Conservation (phyloP, 1,140 invertebrate species). For the Drosophila cardini region DNA sequence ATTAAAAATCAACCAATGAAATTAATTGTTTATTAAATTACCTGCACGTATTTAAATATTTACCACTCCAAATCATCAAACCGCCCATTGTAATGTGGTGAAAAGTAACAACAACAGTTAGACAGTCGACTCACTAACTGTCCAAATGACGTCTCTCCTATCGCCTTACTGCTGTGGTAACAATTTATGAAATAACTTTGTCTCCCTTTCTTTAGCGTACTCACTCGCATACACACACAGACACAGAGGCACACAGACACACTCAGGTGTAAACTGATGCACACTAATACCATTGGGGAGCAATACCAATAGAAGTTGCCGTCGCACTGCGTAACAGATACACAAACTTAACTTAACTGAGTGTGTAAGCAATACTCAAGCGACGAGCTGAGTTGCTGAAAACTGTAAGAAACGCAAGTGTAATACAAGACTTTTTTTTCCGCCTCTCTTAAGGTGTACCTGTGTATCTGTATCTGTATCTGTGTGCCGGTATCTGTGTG, state of each 20-base stretch:
- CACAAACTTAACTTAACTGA: conserved; percentile 80
- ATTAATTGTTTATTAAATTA: too few relatives aligned
- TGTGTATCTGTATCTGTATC: not conserved
- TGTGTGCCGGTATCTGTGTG: not conserved
- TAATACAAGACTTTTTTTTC: conserved; percentile 34
- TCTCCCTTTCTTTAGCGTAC: conserved; percentile 38
- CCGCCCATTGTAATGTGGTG: conserved; percentile 7
- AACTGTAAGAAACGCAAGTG: conserved; percentile 61
- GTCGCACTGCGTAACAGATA: conserved; percentile 69
- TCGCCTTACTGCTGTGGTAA: conserved; percentile 74
- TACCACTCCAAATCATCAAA: not conserved
- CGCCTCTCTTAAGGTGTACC: not conserved
- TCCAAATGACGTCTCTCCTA: conserved; percentile 37
- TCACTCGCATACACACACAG: conserved; percentile 12
- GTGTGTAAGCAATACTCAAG: conserved; percentile 74
- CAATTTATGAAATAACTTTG: conserved; percentile 81
- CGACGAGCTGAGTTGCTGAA: conserved; percentile 62
- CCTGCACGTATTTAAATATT: too few relatives aligned
- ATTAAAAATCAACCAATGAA: too few relatives aligned
- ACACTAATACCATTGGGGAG: conserved; percentile 28
- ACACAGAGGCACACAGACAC: conserved; percentile 17
- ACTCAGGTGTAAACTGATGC: not conserved
- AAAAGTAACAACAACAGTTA: conserved; percentile 3
- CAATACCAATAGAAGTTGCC: conserved; percentile 66
- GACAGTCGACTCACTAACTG: conserved; percentile 32